phyloP scores from a whole-genome alignment of 2,113 vertebrate species.

The Bolborhynchus lineola region DNA sequence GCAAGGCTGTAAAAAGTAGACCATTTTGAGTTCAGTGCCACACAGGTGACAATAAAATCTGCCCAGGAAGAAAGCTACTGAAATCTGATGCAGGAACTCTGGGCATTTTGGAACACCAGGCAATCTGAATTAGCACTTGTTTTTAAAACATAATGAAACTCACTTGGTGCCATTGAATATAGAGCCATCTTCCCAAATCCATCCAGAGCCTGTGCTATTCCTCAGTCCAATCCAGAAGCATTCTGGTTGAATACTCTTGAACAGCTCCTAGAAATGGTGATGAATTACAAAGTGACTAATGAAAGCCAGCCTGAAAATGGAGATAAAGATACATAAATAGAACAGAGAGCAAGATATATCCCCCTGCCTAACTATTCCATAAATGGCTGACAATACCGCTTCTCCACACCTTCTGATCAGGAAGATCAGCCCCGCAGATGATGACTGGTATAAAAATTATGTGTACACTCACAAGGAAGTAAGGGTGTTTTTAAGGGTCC shows the following conservation, averaged over 20 bases:
- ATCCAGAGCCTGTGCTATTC: not conserved
- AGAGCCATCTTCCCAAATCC: conserved; percentile 52
- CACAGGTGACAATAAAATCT: not conserved
- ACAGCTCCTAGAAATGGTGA: conserved; percentile 28
- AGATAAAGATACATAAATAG: not conserved
- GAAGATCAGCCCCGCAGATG: not conserved
- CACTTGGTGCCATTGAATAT: not conserved
- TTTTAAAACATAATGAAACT: conserved; percentile 23
- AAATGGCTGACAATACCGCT: not conserved
- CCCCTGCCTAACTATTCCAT: not conserved
- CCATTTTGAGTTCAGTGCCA: not conserved
- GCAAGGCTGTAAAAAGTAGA: not conserved
- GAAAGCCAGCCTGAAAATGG: not conserved
- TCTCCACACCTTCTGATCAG: not conserved
- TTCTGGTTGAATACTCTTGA: not conserved
- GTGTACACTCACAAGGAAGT: not conserved
- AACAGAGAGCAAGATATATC: not conserved
- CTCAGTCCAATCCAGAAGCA: conserved; percentile 43
- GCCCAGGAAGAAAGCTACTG: not conserved
- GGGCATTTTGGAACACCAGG: not conserved
- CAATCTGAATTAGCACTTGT: not conserved
- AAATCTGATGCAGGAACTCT: not conserved
- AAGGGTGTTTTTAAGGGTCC: not conserved
- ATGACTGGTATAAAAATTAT: not conserved
- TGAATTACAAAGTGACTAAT: not conserved